Percentiles rank a stretch among this genome's conserved stretches.
These are phyloP conservation scores for Drosophila leontia DNA, from an alignment of 1,140 invertebrate species.

Conservation along the genomic window DNA sequence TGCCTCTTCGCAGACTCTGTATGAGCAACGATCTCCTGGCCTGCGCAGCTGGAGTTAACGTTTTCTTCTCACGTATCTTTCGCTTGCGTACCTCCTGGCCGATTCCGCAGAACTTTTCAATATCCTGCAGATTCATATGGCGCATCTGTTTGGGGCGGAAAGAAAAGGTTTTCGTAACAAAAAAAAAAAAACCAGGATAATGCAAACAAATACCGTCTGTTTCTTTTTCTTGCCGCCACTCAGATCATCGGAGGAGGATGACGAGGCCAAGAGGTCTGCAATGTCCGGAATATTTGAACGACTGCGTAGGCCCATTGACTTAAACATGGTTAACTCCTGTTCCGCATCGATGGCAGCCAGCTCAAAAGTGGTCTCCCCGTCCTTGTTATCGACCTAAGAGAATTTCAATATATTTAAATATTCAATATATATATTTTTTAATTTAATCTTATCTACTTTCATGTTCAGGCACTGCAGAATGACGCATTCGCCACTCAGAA, in stretches of 20 bases:
- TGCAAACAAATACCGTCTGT: conserved; percentile 8
- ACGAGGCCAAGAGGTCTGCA: conserved; percentile 15
- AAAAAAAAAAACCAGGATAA: neutral
- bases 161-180: too few relatives aligned
- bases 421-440: neutral
- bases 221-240: conserved; percentile 34
- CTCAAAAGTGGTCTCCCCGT: conserved; percentile 3
- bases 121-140: conserved; percentile 44
- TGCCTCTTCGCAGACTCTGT: conserved; percentile 10
- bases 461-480: conserved; percentile 74
- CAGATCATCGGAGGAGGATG: neutral
- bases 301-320: neutral
- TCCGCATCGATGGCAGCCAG: conserved; percentile 13
- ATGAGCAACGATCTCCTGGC: conserved; percentile 8
- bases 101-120: conserved; percentile 30
- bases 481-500: conserved; percentile 80
- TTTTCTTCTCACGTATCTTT: neutral
- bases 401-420: neutral
- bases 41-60: neutral
- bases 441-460: conserved; percentile 33
- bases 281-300: neutral
- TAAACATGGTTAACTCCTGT: conserved; percentile 5
- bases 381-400: neutral
- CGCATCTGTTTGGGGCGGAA: conserved; percentile 34
- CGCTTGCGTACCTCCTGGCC: neutral